phyloP scores from a whole-genome alignment of 1,140 invertebrate species.

The Panagrolaimus sp. region DNA sequence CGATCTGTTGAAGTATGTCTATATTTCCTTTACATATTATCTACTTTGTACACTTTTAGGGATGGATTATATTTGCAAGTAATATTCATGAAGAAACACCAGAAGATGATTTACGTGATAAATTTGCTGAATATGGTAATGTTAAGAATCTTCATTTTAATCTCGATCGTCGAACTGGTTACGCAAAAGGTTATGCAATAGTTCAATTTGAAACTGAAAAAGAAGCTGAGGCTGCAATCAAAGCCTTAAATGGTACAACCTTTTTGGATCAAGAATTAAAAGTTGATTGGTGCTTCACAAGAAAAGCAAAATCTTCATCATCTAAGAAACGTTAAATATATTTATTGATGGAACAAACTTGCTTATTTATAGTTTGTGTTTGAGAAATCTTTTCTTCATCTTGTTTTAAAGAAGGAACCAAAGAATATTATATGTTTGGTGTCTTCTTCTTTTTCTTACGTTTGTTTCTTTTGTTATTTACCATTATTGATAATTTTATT shows the following conservation, averaged over 20 bases:
- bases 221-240: constrained; percentile 82
- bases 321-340: neutral
- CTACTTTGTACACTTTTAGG: constrained; percentile 70
- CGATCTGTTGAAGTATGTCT: constrained; percentile 41
- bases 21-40: neutral
- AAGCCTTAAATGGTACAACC: constrained; percentile 78
- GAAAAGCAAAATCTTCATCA: constrained; percentile 60
- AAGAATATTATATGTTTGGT: too few species aligned
- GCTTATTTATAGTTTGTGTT: too few species aligned
- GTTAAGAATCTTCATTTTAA: constrained; percentile 97
- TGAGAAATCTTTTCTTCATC: neutral
- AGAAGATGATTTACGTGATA: constrained; percentile 91
- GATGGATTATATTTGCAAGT: constrained; percentile 95
- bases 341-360: neutral
- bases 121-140: constrained; percentile 86
- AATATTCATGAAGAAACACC: constrained; percentile 95
- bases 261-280: constrained; percentile 83
- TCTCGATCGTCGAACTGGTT: constrained; percentile 90
- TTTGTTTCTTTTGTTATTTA: too few species aligned
- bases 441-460: too few species aligned
- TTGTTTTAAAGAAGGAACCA: neutral
- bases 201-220: constrained; percentile 94
- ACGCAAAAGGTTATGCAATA: constrained; percentile 89
- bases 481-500: too few species aligned
- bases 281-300: constrained; percentile 96